A percentile compares a stretch with the other conserved stretches of the same genome.
phyloP scores from a whole-genome alignment of 2,888 invertebrate species.

The Marasmarcha lunaedactyla region DNA sequence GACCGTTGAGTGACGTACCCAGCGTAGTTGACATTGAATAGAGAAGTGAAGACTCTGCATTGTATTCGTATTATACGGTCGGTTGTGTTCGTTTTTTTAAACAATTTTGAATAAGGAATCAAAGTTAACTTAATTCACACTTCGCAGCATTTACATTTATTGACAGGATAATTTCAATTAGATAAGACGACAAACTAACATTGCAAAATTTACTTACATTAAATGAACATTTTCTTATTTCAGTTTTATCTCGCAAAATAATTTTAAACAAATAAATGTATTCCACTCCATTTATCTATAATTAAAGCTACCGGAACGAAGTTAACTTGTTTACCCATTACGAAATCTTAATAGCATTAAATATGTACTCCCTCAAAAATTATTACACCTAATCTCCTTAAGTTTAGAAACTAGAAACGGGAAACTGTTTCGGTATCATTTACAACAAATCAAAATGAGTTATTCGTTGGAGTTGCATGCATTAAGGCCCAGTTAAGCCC shows the following conservation, averaged over 20 bases:
- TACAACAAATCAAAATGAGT: constrained; percentile 56
- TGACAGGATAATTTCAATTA: too few species aligned
- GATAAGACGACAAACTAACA: too few species aligned
- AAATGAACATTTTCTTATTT: too few species aligned
- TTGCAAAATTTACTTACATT: too few species aligned
- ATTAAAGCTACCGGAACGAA: too few species aligned
- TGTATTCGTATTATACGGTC: constrained; percentile 28
- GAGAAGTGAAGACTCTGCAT: constrained; percentile 30
- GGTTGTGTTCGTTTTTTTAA: constrained; percentile 10
- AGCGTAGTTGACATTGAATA: not conserved
- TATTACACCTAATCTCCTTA: constrained; percentile 43
- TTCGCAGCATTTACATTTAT: too few species aligned
- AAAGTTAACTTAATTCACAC: not conserved
- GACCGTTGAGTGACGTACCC: constrained; percentile 58
- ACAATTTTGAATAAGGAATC: too few species aligned
- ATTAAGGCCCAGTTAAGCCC: constrained; percentile 51
- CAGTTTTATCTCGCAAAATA: too few species aligned
- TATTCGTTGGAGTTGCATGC: constrained; percentile 43
- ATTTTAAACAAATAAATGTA: too few species aligned
- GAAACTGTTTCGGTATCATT: constrained; percentile 40
- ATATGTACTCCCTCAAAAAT: constrained; percentile 16
- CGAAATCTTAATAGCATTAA: too few species aligned
- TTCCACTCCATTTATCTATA: not conserved
- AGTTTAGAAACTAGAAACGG: constrained; percentile 29
- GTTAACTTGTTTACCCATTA: too few species aligned